These are phyloP conservation scores for Xenopus tropicalis DNA, from an alignment of 2,113 vertebrate species.

Conservation along the genomic window DNA sequence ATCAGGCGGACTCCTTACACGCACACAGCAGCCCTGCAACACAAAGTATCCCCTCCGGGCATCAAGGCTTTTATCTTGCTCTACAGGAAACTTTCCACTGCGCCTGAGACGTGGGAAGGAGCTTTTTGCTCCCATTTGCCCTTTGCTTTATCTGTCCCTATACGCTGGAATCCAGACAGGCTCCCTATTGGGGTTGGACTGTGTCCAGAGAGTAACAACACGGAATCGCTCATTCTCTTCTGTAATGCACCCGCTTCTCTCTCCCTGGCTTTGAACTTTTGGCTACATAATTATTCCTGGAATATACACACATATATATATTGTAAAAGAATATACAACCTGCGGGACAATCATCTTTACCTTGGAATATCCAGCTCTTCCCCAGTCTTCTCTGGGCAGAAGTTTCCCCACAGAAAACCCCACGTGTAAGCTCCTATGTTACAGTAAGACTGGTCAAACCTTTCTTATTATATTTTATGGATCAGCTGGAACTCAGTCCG, in stretches of 20 bases:
- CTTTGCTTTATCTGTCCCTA: neutral
- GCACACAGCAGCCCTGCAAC: neutral
- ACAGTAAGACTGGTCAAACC: too few relatives aligned
- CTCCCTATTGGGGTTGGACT: neutral
- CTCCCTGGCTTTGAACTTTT: neutral
- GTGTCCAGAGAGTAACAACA: neutral
- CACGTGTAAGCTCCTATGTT: too few relatives aligned
- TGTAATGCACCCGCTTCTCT: neutral
- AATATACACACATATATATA: conserved; percentile 6
- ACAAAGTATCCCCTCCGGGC: neutral
- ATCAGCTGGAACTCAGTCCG: too few relatives aligned
- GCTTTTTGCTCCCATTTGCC: neutral
- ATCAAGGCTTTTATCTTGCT: neutral
- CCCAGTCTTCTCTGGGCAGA: too few relatives aligned
- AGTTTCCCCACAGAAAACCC: too few relatives aligned
- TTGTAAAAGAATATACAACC: too few relatives aligned
- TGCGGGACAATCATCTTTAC: too few relatives aligned
- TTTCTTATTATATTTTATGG: too few relatives aligned
- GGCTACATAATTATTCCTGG: neutral
- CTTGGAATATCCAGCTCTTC: too few relatives aligned
- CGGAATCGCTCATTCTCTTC: neutral
- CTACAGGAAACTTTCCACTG: conserved; percentile 10
- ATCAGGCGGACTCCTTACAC: neutral
- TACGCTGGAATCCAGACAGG: conserved; percentile 28
- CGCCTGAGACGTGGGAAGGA: neutral